Evolutionary conservation across 30 jellyfish, hydroid and myxozoan genomes (phyloP).

Genomic region (Turritopsis dohrnii): DNA sequence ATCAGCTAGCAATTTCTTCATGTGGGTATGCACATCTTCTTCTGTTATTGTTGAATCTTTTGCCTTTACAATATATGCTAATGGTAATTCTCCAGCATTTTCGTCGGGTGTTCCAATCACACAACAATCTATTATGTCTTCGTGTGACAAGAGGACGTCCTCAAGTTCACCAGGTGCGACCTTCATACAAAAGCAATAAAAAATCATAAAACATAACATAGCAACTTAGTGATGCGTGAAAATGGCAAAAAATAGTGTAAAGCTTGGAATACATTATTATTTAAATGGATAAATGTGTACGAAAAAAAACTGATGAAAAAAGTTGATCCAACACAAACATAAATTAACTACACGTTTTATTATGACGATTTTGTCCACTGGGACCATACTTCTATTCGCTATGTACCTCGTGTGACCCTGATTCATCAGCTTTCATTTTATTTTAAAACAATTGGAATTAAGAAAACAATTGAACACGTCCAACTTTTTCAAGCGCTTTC

Average conservation of each 20-base stretch:
- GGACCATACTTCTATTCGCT: no score
- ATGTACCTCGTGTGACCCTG: no score
- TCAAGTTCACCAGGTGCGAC: constrained; percentile 95
- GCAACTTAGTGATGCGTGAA: background rate
- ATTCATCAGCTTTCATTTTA: no score
- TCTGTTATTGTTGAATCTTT: constrained; percentile 29
- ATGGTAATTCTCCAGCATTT: constrained; percentile 80
- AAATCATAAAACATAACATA: background rate
- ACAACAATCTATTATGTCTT: constrained; percentile 62
- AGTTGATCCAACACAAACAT: no score
- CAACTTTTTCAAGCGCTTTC: no score
- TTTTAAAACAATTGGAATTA: no score
- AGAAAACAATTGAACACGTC: no score
- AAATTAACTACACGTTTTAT: no score
- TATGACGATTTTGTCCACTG: no score
- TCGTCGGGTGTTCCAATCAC: constrained; percentile 84
- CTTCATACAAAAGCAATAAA: constrained; percentile 4
- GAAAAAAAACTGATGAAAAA: no score
- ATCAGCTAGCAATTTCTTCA: constrained; percentile 51
- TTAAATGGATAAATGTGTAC: no score
- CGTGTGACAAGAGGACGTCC: constrained; percentile 64
- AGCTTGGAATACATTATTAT: no score
- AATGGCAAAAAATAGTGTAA: background rate
- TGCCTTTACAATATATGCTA: constrained; percentile 50
- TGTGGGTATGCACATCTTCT: constrained; percentile 47